Percentiles rank a stretch among this genome's conserved stretches.
Conservation (phyloP, 2,888 invertebrate genomes). For the Phania funesta region DNA sequence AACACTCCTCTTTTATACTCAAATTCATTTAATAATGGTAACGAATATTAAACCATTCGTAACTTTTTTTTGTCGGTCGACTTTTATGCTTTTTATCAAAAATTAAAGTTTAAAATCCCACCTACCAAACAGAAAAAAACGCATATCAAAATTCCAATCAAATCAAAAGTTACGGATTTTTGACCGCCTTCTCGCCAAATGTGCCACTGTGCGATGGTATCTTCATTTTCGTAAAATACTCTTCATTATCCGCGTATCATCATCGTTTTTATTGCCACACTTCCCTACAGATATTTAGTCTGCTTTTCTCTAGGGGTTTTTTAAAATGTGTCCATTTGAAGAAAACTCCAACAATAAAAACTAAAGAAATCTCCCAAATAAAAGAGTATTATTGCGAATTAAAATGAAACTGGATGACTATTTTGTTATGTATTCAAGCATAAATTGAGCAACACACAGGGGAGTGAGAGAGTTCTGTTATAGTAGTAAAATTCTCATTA, state of each 20-base stretch:
- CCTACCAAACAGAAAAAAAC: no score
- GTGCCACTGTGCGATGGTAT: background rate
- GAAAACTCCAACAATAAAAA: slow-evolving; percentile 13
- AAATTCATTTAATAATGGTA: no score
- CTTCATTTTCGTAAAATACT: background rate
- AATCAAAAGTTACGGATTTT: no score
- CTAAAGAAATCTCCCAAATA: background rate
- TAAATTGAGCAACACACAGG: slow-evolving; percentile 18
- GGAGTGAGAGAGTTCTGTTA: background rate
- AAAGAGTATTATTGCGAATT: background rate
- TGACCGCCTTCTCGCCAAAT: no score
- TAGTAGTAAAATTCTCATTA: slow-evolving; percentile 15
- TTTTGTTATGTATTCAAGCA: slow-evolving; percentile 46
- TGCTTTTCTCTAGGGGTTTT: background rate
- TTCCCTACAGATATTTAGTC: background rate
- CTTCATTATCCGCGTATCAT: slow-evolving; percentile 16
- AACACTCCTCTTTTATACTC: no score
- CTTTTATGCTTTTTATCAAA: no score
- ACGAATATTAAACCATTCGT: no score
- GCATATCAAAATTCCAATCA: no score
- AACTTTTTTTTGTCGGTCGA: no score
- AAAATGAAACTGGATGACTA: background rate
- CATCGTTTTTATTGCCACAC: slow-evolving; percentile 13
- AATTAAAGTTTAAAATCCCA: no score
- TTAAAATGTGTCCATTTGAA: slow-evolving; percentile 6